A percentile compares a stretch with the other conserved stretches of the same genome.
Conservation (phyloP, 2,888 invertebrate genomes). For the Sarcophaga subvicina region DNA sequence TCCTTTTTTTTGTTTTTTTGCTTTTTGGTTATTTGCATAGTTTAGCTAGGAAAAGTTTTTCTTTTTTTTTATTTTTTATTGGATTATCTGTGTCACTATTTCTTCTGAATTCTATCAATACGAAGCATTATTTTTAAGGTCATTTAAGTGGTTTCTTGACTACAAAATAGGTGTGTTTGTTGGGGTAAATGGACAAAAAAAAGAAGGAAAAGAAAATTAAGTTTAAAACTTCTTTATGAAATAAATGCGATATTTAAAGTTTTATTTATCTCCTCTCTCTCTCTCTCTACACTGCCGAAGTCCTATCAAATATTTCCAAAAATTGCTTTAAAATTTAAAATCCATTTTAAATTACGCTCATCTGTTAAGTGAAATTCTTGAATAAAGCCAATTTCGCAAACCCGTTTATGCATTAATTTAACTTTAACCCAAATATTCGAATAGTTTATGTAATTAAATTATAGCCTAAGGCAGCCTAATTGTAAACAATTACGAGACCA, state of each 20-base stretch:
- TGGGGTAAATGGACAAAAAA: not conserved
- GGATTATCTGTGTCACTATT: conserved; percentile 28
- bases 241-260: conserved; percentile 37
- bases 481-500: not conserved
- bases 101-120: conserved; percentile 29
- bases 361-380: too few species aligned
- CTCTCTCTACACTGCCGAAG: not conserved
- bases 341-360: too few species aligned
- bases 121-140: conserved; percentile 50
- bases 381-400: too few species aligned
- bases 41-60: conserved; percentile 52
- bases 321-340: too few species aligned
- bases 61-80: not conserved
- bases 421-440: not conserved
- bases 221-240: conserved; percentile 37
- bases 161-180: not conserved
- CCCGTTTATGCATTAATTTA: not conserved
- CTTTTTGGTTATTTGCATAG: conserved; percentile 47
- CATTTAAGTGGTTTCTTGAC: conserved; percentile 33
- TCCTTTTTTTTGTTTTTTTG: not conserved
- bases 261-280: conserved; percentile 5
- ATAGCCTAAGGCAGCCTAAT: not conserved
- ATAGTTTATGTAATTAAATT: not conserved
- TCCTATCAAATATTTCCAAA: too few species aligned
- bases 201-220: not conserved